Base-by-base conservation (phyloP, 2,113 vertebrate genomes). In the Pelmatolapia mariae region DNA sequence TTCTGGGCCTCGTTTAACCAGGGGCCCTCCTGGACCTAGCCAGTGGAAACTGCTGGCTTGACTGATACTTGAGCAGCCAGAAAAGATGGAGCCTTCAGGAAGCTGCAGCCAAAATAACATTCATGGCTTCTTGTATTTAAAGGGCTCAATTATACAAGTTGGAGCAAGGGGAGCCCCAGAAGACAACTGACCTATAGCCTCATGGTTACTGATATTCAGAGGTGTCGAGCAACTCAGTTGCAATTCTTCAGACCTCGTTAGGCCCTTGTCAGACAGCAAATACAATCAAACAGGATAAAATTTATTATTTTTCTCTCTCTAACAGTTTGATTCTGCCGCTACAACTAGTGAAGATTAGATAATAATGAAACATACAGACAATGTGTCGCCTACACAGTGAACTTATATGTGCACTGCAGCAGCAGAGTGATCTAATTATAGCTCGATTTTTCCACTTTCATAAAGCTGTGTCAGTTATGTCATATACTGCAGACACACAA, bases 21-120 rank as follows among this genome's bases (percentile, higher is more conserved):
- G 84, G 36, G 43, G 73, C 82, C 89, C 71, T 90, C 24, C 80
- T 78, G 88, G 85, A 84, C 57, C 31, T 24, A 19, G 89, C 83
- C 87, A 94, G 59, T 95, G 94, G 94, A 96, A 96, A 96, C 66
- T 94, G 90, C 93, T 95, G 87, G 94, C 92, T 92, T 89, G 86
- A 91, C 95, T 94, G 95, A 93, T 94, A 96, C 88, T 59, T 91
- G 96, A 96, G 95, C 85, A 90, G 87, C 86, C 89, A 81, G 88
- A 82, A 90, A 88, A 82, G 92, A 90, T 57, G 86, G 91, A 59
- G 83, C 92, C 90, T 88, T 90, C 84, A 91, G 89, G 89, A 93
- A 91, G 91, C 86, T 73, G n/a, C 57, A 47, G 93, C 93, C 93
- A 94, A 96, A 95, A 95, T 94, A 94, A 95, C 91, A 89, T 82